Evolutionary conservation across 2,113 vertebrate genomes (phyloP).

Genomic region (Oncorhynchus nerka): DNA sequence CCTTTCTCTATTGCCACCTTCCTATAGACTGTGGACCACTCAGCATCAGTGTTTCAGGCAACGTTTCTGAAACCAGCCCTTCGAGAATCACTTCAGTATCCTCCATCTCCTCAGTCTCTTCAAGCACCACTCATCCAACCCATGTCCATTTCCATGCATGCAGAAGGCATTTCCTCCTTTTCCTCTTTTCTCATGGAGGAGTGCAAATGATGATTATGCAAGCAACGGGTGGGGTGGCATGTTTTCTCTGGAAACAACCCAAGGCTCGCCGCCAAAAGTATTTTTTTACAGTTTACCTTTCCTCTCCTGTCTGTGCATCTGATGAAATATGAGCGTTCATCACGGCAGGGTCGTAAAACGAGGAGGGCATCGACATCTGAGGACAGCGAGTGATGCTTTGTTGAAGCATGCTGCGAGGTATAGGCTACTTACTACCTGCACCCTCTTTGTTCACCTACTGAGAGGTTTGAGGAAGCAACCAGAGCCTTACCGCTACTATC

Average conservation of each 20-base stretch:
- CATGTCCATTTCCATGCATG: too few relatives aligned
- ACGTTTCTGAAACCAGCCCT: too few relatives aligned
- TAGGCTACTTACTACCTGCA: too few relatives aligned
- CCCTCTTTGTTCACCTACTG: too few relatives aligned
- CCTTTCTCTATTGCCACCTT: too few relatives aligned
- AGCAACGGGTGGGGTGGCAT: constrained; percentile 28
- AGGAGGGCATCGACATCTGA: not conserved
- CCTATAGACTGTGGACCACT: too few relatives aligned
- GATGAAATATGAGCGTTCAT: constrained; percentile 63
- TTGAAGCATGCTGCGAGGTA: not conserved
- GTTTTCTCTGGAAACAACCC: constrained; percentile 48
- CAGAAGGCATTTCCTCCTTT: too few relatives aligned
- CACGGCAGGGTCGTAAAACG: constrained; percentile 30
- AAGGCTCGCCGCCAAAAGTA: constrained; percentile 53
- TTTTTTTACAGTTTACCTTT: constrained; percentile 62
- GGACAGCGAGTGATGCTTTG: not conserved
- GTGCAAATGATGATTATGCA: constrained; percentile 25
- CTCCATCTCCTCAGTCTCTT: not conserved
- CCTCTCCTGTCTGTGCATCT: constrained; percentile 42
- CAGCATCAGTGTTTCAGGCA: too few relatives aligned
- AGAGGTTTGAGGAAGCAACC: too few relatives aligned
- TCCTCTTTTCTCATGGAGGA: not conserved
- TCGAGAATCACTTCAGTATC: not conserved
- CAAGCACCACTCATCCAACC: not conserved
- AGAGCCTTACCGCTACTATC: too few relatives aligned